Conservation (phyloP, 2,888 invertebrate species). For the Neoaliturus tenellus region DNA sequence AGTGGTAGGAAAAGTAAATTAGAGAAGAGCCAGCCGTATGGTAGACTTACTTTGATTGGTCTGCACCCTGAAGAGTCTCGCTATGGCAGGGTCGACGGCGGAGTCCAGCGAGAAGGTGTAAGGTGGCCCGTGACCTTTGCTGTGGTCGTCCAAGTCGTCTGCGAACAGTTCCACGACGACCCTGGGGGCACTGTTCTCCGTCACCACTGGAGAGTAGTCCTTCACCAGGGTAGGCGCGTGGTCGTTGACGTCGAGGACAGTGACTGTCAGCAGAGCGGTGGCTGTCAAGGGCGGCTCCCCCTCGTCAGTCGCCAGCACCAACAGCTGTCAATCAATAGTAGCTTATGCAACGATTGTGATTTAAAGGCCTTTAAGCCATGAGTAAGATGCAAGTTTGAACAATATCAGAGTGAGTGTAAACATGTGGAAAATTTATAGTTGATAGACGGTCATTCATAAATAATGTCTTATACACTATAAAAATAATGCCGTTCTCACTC, state of each 20-base stretch:
- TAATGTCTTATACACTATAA: no score
- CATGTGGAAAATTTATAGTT: no score
- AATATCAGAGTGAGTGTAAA: no score
- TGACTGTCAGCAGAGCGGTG: constrained; percentile 94
- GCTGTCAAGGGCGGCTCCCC: constrained; percentile 95
- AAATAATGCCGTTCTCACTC: no score
- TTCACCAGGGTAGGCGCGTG: constrained; percentile 95
- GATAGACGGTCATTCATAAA: no score
- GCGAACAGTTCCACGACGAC: constrained; percentile 95
- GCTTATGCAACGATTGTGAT: no score
- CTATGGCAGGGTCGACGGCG: constrained; percentile 93
- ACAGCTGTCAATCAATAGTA: constrained; percentile 83
- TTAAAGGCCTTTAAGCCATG: no score
- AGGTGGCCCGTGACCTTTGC: constrained; percentile 96
- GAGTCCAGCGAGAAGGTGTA: constrained; percentile 96
- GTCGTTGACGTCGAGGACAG: constrained; percentile 96
- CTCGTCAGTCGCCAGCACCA: constrained; percentile 96
- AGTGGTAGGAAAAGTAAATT: no score
- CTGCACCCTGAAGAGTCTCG: constrained; percentile 96
- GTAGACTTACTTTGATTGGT: constrained; percentile 94
- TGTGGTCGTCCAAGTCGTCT: constrained; percentile 94
- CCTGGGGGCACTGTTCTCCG: constrained; percentile 93
- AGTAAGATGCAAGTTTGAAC: no score
- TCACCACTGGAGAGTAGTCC: constrained; percentile 93
- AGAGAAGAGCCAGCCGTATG: no score